Evolutionary conservation across 2,888 invertebrate genomes (phyloP), one percentile per base, ranked within the genome.

Genomic region (Stramonita haemastoma): DNA sequence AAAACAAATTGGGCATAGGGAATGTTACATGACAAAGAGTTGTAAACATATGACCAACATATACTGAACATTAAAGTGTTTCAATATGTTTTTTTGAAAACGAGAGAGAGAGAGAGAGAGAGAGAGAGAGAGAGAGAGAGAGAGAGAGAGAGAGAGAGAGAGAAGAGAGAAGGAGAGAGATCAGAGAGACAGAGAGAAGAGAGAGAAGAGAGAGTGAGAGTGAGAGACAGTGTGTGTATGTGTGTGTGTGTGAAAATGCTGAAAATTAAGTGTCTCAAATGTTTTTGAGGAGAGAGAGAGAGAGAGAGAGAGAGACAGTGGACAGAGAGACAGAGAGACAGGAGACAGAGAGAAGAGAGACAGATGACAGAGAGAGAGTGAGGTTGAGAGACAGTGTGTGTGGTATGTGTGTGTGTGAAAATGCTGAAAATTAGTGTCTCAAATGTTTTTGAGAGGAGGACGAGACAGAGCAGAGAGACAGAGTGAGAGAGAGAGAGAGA

Each of bases 261-360:
- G n/a, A n/a, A n/a, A n/a, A n/a, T n/a, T n/a, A n/a, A n/a, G n/a
- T n/a, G n/a, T n/a, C n/a, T n/a, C n/a, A n/a, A n/a, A n/a, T n/a
- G n/a, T n/a, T n/a, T n/a, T n/a, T n/a, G 26, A 22, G 26, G 79
- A 79, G 32, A 26, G 32, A 79, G 32, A 79, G 32, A 79, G 79
- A 79, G 26, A 79, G 32, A 32, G 32, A 79, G 79, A 79, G 32
- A 34, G 36, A 81, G 81, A 66, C 6, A 66, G 66, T 6, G 66
- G 26, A 79, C 15, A 66, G 66, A 66, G 66, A 79, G 32, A 13
- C 34, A 79, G 34, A 34, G 79, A 79, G 34, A 34, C 34, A 0
- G 79, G 79, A 34, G 73, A 66, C n/a, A n/a, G n/a, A n/a, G n/a
- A n/a, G n/a, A n/a, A n/a, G 70, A 22, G 70, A 70, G 70, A 70